Percentiles rank a stretch among this genome's conserved stretches.
Evolutionary conservation across 2,888 invertebrate species (phyloP).

Genomic region (Cantharis rustica): DNA sequence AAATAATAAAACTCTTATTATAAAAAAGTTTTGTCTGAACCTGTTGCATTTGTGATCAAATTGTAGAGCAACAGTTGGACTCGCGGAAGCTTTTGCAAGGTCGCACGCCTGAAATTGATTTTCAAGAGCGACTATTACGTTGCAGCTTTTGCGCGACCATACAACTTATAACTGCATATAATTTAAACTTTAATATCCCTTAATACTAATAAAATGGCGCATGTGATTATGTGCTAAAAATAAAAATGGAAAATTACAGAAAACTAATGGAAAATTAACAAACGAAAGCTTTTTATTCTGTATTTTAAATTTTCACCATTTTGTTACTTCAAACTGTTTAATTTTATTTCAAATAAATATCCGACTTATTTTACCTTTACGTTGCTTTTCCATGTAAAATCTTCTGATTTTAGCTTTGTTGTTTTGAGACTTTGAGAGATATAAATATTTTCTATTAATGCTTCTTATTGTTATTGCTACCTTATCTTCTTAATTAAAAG

Average conservation of each 20-base stretch:
- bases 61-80: slow-evolving; percentile 44
- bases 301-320: not conserved
- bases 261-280: not conserved
- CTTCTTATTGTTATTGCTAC: no score
- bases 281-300: not conserved
- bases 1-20: not conserved
- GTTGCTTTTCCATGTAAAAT: not conserved
- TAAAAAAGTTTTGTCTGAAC: slow-evolving; percentile 25
- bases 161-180: slow-evolving; percentile 13
- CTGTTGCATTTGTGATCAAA: slow-evolving; percentile 40
- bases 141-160: slow-evolving; percentile 9
- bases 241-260: not conserved
- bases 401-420: no score
- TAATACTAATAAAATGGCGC: not conserved
- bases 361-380: not conserved
- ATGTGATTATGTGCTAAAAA: not conserved
- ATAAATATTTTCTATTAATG: no score
- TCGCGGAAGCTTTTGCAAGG: slow-evolving; percentile 37
- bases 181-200: not conserved
- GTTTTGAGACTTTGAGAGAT: no score
- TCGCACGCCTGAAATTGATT: slow-evolving; percentile 42
- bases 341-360: not conserved
- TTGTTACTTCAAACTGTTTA: not conserved
- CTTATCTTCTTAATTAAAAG: no score
- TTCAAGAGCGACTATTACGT: slow-evolving; percentile 36